A percentile compares a stretch with the other conserved stretches of the same genome.
Conservation (phyloP, 2,113 vertebrate species). For the Neogobius melanostomus region DNA sequence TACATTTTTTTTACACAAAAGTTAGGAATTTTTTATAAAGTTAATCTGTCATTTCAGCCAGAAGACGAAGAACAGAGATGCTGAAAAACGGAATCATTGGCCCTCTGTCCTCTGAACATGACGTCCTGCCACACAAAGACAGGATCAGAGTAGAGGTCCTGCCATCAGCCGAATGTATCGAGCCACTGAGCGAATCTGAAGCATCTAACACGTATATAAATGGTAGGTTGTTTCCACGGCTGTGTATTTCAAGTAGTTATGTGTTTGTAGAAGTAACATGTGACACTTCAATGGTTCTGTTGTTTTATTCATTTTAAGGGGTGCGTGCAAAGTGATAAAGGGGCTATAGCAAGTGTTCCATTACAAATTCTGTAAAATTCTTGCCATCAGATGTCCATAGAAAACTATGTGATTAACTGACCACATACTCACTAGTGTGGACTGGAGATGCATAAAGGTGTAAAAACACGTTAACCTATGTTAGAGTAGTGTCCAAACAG, state of each 20-base stretch:
- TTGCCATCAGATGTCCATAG: too few species aligned
- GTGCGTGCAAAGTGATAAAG: too few species aligned
- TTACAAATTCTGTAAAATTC: too few species aligned
- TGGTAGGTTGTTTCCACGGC: slow-evolving; percentile 26
- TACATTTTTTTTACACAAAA: too few species aligned
- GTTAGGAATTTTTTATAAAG: too few species aligned
- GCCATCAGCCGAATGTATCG: slow-evolving; percentile 35
- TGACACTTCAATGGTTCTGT: neutral
- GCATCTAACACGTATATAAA: slow-evolving; percentile 47
- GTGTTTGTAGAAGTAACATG: neutral
- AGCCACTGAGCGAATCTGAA: slow-evolving; percentile 36
- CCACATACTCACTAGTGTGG: too few species aligned
- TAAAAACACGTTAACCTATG: too few species aligned
- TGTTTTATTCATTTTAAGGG: neutral
- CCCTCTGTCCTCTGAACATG: slow-evolving; percentile 50
- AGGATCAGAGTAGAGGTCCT: slow-evolving; percentile 54
- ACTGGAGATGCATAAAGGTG: too few species aligned
- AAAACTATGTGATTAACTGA: too few species aligned
- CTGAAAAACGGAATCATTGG: slow-evolving; percentile 28
- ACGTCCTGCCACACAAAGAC: slow-evolving; percentile 40
- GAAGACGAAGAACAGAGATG: slow-evolving; percentile 43
- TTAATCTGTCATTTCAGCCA: slow-evolving; percentile 34
- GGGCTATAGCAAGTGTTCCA: too few species aligned
- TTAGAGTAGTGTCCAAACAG: too few species aligned
- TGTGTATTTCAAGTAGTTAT: neutral